phyloP scores from a whole-genome alignment of 2,797 vertebrate genomes.

The Microctenopoma steveboyesi region DNA sequence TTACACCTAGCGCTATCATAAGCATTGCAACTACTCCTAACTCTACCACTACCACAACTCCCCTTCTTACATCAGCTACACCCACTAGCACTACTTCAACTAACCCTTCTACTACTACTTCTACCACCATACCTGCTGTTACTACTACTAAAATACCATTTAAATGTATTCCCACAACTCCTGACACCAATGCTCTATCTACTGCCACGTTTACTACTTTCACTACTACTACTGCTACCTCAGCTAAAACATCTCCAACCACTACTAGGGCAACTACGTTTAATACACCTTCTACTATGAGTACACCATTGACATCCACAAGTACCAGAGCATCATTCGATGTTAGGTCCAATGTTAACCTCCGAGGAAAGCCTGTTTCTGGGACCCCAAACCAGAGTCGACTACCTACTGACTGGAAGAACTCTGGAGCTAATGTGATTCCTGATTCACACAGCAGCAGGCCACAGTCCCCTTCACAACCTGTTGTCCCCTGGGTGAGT shows the following conservation, averaged over 20 bases:
- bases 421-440: slow-evolving; percentile 80
- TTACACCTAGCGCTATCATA: slow-evolving; percentile 44
- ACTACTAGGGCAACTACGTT: slow-evolving; percentile 20
- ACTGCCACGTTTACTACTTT: slow-evolving; percentile 16
- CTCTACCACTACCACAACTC: slow-evolving; percentile 20
- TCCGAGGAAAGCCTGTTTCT: slow-evolving; percentile 51
- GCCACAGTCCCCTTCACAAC: slow-evolving; percentile 48
- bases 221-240: slow-evolving; percentile 42
- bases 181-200: slow-evolving; percentile 13
- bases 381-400: slow-evolving; percentile 53
- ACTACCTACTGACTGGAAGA: slow-evolving; percentile 72
- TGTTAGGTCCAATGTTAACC: slow-evolving; percentile 32
- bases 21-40: slow-evolving; percentile 22
- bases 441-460: slow-evolving; percentile 80
- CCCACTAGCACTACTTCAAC: slow-evolving; percentile 12
- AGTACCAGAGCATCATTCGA: slow-evolving; percentile 49
- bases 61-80: slow-evolving; percentile 16
- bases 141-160: slow-evolving; percentile 15
- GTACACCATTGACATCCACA: slow-evolving; percentile 48
- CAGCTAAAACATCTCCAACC: slow-evolving; percentile 26
- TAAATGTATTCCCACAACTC: slow-evolving; percentile 15
- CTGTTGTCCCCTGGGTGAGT: slow-evolving; percentile 71
- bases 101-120: slow-evolving; percentile 4
- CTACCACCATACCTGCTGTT: slow-evolving; percentile 11
- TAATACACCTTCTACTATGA: slow-evolving; percentile 13